Evolutionary conservation across 1,140 invertebrate species (phyloP).

Genomic region (Pseudomyrmex concolor): DNA sequence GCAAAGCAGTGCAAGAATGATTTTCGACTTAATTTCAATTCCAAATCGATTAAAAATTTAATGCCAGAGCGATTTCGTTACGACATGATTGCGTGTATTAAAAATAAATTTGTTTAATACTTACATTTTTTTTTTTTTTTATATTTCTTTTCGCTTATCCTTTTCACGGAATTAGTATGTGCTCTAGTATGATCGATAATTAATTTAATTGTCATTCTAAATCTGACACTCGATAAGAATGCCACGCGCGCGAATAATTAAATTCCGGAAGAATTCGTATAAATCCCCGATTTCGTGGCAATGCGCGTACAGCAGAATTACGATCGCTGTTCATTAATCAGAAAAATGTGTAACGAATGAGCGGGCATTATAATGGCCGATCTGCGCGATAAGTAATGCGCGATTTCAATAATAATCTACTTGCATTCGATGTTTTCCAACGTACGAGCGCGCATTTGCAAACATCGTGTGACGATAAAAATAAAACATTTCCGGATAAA

Average conservation of each 20-base stretch:
- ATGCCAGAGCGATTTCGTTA: no score
- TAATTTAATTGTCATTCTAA: neutral
- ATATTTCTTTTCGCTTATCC: no score
- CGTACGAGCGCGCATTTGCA: neutral
- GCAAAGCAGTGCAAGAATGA: no score
- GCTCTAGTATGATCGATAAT: neutral
- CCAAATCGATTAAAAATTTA: no score
- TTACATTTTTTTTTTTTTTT: no score
- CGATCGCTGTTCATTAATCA: slow-evolving; percentile 7
- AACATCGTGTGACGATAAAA: neutral
- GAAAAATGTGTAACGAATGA: neutral
- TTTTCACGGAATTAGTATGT: neutral
- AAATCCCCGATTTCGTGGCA: neutral
- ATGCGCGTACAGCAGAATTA: neutral
- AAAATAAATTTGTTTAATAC: no score
- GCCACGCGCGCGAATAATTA: neutral
- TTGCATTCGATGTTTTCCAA: neutral
- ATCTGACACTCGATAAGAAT: slow-evolving; percentile 3
- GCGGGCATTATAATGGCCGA: neutral
- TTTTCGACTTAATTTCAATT: no score
- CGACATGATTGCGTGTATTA: no score
- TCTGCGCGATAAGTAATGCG: neutral
- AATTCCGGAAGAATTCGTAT: neutral
- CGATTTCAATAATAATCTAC: neutral
- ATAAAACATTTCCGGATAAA: slow-evolving; percentile 45